Base-by-base conservation (phyloP, 2,888 invertebrate species). In the Epicampocera succincta region DNA sequence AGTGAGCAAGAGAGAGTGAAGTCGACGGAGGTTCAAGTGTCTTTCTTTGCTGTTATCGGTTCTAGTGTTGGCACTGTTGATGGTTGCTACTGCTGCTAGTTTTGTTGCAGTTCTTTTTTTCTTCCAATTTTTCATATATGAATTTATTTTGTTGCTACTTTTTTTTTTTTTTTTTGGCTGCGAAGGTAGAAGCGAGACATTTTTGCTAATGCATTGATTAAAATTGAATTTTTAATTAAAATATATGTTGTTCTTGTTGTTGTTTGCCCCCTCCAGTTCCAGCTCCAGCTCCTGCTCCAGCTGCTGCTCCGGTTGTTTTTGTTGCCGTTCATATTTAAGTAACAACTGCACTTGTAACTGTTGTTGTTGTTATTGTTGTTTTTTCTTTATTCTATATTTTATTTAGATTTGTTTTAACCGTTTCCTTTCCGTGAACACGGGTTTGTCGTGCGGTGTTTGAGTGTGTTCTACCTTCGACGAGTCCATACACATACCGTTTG, bases 141-240 rank as follows among this genome's bases (percentile, higher is more conserved):
- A 15, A 46, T 46, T 46, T 46, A 17, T 46, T 46, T 56, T 56
- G 3, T 60, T n/a, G n/a, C n/a, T n/a, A n/a, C n/a, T n/a, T n/a
- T 85, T 83, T 84, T 78, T 17, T 85, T 75, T 52, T 15, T 61
- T 68, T 44, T 66, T 38, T 65, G 56, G 46, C 58, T 76, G 77
- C 29, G 58, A 58, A 79, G 78, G 69, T 74, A 69, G 66, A 85
- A 87, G 86, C 87, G 88, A 88, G 87, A 88, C 88, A 89, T 87
- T 88, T 82, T 87, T 87, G 85, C 88, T 88, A 88, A 89, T 89
- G 87, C 89, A 88, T 89, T 88, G 89, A 88, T 89, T 88, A 88
- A 89, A 89, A 88, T 89, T 89, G 88, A 89, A 89, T 89, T 89
- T 89, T 89, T 89, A 89, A 89, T 89, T 89, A 89, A 89, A 89